Evolutionary conservation across 2,888 invertebrate species (phyloP).

Genomic region (Diaphora mendica): DNA sequence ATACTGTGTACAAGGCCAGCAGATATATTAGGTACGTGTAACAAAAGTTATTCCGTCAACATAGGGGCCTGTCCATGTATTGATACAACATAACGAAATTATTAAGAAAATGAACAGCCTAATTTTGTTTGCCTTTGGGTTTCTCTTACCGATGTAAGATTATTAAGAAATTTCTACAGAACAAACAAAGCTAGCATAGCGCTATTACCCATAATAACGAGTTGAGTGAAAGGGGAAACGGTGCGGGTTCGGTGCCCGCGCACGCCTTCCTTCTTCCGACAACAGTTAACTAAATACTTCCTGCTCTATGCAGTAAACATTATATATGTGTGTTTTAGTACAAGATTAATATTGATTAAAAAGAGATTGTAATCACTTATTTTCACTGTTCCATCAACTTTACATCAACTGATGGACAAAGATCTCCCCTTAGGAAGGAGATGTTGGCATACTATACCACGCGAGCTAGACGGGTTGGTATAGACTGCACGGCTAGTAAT

Average conservation of each 20-base stretch:
- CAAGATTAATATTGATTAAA: not conserved
- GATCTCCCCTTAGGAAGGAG: not conserved
- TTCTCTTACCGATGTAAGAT: not conserved
- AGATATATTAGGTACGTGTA: too few species aligned
- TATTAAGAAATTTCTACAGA: conserved; percentile 1
- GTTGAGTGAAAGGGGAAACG: conserved; percentile 55
- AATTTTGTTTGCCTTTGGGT: not conserved
- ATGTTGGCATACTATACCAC: too few species aligned
- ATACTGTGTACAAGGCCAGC: too few species aligned
- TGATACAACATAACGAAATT: too few species aligned
- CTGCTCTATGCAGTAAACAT: conserved; percentile 18
- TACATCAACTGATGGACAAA: too few species aligned
- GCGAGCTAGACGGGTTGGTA: too few species aligned
- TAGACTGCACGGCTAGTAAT: too few species aligned
- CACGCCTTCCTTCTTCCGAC: conserved; percentile 40
- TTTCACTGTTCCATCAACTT: not conserved
- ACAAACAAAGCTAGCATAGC: conserved; percentile 1
- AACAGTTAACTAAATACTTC: conserved; percentile 43
- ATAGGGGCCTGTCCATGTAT: too few species aligned
- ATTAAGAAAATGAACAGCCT: not conserved
- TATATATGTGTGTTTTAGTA: not conserved
- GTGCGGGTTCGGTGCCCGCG: conserved; percentile 46
- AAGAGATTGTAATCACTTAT: not conserved
- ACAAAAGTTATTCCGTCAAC: too few species aligned
- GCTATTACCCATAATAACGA: conserved; percentile 23